Base-by-base conservation (phyloP, 2,797 vertebrate species). In the Anas acuta region DNA sequence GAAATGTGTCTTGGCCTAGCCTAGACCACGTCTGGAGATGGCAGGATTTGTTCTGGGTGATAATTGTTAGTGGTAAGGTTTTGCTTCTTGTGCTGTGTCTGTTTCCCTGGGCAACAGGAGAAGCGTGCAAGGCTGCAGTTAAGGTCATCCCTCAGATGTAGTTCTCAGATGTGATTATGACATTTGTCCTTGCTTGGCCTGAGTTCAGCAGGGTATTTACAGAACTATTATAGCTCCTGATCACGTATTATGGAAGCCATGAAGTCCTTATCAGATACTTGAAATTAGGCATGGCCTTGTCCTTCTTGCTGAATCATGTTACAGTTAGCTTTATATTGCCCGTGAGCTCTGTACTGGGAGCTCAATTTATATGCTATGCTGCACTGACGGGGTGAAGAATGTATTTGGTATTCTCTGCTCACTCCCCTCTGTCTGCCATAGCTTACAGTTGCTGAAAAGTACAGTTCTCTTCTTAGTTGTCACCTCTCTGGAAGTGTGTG, bases 391-490 rank as follows among this genome's bases (percentile, higher is more conserved):
- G 30, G 13, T 81, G 77, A 87, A 53, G 67, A 78, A 61, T 53
- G 6, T 67, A 39, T 76, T 90, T 93, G 67, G 67, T 78, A 83
- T 81, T 92, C 73, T 72, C 33, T 71, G 25, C 60, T 87, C 56
- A 73, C 12, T 93, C 57, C 43, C 20, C 18, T 91, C 60, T 72
- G 37, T 65, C 80, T 84, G 76, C 30, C 2, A 2, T 86, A 88
- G 93, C 90, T 94, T 94, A 88, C 21, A 81, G 35, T 85, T 93
- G 89, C 76, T 85, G 82, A 94, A 91, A 95, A 95, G 91, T 91
- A 83, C 84, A 92, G 87, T 49, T 92, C n/a, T 84, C 67, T 90
- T 95, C 80, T 89, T 56, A 82, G 73, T 51, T 95, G 78, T 93
- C 91, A 93, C 53, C 94, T 95, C 69, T 32, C 72, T 95, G 89